Evolutionary conservation across 1,140 invertebrate genomes (phyloP).

Genomic region (Danaus melanippus): DNA sequence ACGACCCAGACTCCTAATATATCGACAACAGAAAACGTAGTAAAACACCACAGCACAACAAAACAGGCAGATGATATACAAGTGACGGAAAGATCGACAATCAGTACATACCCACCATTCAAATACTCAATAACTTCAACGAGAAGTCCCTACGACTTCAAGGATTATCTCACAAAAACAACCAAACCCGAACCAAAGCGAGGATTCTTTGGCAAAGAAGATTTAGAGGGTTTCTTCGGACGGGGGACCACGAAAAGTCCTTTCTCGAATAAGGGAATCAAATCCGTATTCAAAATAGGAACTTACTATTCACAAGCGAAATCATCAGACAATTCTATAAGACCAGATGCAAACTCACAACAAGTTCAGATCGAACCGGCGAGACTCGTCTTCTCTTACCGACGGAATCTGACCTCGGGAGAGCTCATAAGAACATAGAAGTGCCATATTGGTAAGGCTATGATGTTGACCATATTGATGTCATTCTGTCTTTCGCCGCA

Average conservation of each 20-base stretch:
- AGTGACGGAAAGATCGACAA: constrained; percentile 30
- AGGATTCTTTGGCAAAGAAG: constrained; percentile 58
- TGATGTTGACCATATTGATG: constrained; percentile 20
- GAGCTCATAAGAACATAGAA: constrained; percentile 42
- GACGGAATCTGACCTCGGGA: constrained; percentile 53
- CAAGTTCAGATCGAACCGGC: constrained; percentile 66
- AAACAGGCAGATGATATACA: constrained; percentile 33
- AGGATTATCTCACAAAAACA: constrained; percentile 61
- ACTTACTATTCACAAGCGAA: constrained; percentile 60
- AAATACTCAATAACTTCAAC: constrained; percentile 66
- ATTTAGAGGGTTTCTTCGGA: constrained; percentile 53
- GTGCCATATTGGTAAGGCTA: constrained; percentile 56
- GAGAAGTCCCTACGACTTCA: constrained; percentile 72
- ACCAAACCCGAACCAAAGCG: constrained; percentile 42
- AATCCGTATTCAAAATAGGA: constrained; percentile 56
- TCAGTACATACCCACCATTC: constrained; percentile 39
- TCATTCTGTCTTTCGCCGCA: constrained; percentile 16
- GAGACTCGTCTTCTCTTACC: constrained; percentile 50
- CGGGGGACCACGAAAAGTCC: constrained; percentile 60
- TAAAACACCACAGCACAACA: constrained; percentile 38
- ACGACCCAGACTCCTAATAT: constrained; percentile 21
- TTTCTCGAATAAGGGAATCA: constrained; percentile 45
- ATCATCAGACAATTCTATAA: constrained; percentile 57
- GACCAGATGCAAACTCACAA: constrained; percentile 63
- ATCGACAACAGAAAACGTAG: constrained; percentile 24